Base-by-base conservation (phyloP, 2,888 invertebrate species). In the Ellobium chinense region DNA sequence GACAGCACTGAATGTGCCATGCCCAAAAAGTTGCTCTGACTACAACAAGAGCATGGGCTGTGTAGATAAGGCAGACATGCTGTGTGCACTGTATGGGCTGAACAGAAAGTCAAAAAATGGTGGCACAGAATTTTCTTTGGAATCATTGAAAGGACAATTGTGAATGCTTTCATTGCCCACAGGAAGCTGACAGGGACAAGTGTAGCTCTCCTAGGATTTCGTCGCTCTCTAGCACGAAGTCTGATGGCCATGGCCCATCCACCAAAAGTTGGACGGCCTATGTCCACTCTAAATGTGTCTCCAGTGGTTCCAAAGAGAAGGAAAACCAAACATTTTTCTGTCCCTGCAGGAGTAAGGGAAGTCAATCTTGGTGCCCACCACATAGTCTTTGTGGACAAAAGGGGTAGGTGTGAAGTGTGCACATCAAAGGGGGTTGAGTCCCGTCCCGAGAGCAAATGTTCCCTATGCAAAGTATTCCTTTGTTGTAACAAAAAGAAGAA, bases 1-100 rank as follows among this genome's bases (percentile, higher is more conserved):
- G 24, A 58, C 62, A n/a, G 39, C n/a, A 9, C 34, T 54, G 21
- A 65, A 82, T 37, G 62, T 82, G 18, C 39, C 77, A 34, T 76
- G 66, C 63, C 80, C 78, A 37, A 36, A 12, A 24, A 66, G 31
- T 63, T 79, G 4, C 46, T 58, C 58, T 18, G 46, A 63, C 21
- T 83, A 83, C 58, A 80, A 81, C 27, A 27, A 21, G 56, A 46
- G 31, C 72, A 81, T 81, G 78, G 68, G 68, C 39, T 77, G 84
- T 31, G 82, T 82, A 7, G 84, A 84, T 58, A 79, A 78, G 34
- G 78, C 84, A 7, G 84, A 84, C 66, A 75, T 79, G 63, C 74
- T 79, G 7, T 78, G 81, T 37, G 73, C 74, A 27, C 36, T 68
- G 31, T 82, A 82, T 39, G 54, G 39, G 18, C 39, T 72, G 5